Evolutionary conservation across 1,140 invertebrate genomes (phyloP), one percentile per base, ranked within the genome.

Genomic region (Cydia fagiglandana): DNA sequence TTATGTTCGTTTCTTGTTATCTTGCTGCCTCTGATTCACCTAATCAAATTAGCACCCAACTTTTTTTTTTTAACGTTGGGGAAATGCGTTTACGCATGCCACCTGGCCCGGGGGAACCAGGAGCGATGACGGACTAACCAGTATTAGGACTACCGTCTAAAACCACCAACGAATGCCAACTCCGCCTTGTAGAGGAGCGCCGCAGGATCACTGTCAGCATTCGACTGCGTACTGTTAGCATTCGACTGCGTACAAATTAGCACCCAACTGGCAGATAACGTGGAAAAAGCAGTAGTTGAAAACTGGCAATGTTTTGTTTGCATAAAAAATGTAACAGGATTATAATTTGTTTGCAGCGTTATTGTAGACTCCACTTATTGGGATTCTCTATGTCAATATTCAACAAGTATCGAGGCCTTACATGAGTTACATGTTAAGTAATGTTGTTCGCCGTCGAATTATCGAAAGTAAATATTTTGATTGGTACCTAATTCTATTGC

Each of bases 371-470:
- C 61, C n/a, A 66, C 13, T 75, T 30, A n/a, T 38, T 47, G 20
- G 12, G 30, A 61, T 34, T 53, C 15, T 28, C 17, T 30, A 10
- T 47, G 61, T 34, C 17, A 38, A 30, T 41, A 38, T 34, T 68
- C 24, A 12, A 53, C 50, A 20, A 38, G 17, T 20, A 20, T 56
- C 4, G 41, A 68, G 7, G 34, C 50, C n/a, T n/a, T n/a, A 76
- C n/a, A n/a, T n/a, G n/a, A n/a, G n/a, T n/a, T 78, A 80, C 20
- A 61, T 61, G 17, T 61, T 24, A 61, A 24, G 15, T 61, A 61
- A 24, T 61, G 53, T 56, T 17, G n/a, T 15, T 56, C 2, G 53
- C n/a, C 4, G 6, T 56, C 20, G 15, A 56, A 56, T 53, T 15
- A 53, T 56, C n/a, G 50, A 56, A 56, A 56, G 5, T 6, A 56